Evolutionary conservation across 2,797 vertebrate species (phyloP).

Genomic region (Anas flavirostris): DNA sequence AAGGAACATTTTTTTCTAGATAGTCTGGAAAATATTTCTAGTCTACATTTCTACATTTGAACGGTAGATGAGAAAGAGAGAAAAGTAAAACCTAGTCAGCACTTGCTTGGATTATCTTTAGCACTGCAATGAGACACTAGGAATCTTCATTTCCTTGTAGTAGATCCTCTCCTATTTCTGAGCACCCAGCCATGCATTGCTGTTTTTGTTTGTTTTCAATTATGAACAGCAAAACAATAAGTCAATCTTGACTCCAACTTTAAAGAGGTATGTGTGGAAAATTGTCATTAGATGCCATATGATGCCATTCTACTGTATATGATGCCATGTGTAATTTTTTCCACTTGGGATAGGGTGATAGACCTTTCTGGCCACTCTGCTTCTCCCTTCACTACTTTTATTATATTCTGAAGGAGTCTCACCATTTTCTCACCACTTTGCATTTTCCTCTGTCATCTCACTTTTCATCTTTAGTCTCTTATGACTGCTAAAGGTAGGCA

Average conservation of each 20-base stretch:
- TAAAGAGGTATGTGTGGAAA: neutral
- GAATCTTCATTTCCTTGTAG: constrained; percentile 5
- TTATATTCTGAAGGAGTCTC: neutral
- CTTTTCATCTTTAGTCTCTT: neutral
- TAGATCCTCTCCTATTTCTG: neutral
- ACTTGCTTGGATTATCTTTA: neutral
- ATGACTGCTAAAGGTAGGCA: neutral
- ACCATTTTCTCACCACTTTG: no score
- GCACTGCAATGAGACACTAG: neutral
- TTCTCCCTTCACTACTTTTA: neutral
- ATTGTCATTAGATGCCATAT: no score
- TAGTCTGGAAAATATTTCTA: neutral
- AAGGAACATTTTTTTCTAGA: neutral
- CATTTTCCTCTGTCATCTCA: neutral
- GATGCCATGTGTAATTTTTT: neutral
- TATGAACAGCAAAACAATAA: neutral
- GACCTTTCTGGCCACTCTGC: no score
- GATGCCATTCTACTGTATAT: neutral
- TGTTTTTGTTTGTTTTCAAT: neutral
- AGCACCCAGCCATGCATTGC: neutral
- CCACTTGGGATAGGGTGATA: neutral
- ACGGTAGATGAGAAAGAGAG: neutral
- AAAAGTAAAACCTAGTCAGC: neutral
- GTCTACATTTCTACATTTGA: neutral
- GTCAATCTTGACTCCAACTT: neutral